Evolutionary conservation across 2,888 invertebrate genomes (phyloP).

Genomic region (Zaprionus lineosus): DNA sequence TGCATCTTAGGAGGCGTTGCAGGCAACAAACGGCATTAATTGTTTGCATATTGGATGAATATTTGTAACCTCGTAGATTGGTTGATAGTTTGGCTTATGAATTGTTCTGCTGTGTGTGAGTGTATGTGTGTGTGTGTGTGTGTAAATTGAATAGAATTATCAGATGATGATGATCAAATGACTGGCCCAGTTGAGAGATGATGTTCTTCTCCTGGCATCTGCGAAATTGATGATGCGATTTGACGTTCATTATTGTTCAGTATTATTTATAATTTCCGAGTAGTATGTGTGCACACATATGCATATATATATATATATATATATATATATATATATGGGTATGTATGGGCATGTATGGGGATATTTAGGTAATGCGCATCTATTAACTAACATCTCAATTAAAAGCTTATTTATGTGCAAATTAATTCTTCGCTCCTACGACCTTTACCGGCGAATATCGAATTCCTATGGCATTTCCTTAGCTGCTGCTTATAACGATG

Average conservation of each 20-base stretch:
- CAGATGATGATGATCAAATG: conserved; percentile 53
- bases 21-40: conserved; percentile 53
- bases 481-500: conserved; percentile 27
- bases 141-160: conserved; percentile 28
- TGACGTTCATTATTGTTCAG: no score
- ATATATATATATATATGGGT: conserved; percentile 6
- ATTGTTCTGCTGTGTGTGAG: no score
- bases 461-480: conserved; percentile 23
- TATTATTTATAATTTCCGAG: no score
- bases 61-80: conserved; percentile 43
- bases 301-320: conserved; percentile 2
- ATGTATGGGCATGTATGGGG: no score
- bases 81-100: conserved; percentile 27
- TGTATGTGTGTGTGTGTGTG: no score
- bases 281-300: no score
- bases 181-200: conserved; percentile 34
- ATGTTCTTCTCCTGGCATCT: no score
- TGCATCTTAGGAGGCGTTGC: no score
- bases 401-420: conserved; percentile 46
- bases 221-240: no score
- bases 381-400: conserved; percentile 35
- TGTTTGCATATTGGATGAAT: conserved; percentile 47
- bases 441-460: conserved; percentile 13
- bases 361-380: conserved; percentile 28
- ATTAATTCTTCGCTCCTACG: conserved; percentile 35